These are phyloP conservation scores for Notospermus geniculatus DNA, from an alignment of 1,140 invertebrate species.

Conservation along the genomic window DNA sequence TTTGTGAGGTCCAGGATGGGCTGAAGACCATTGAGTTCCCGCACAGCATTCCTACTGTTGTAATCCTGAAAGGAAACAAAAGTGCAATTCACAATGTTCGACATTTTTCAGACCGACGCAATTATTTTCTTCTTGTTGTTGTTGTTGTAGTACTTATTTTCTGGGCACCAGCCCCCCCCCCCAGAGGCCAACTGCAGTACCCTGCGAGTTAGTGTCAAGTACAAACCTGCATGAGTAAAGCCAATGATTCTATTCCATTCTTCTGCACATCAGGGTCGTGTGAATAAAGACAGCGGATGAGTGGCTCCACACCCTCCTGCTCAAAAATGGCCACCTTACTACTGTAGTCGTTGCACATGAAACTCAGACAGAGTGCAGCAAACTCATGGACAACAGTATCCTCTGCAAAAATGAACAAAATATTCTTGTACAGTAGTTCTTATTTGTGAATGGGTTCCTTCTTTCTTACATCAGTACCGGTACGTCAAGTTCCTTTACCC, in stretches of 20 bases:
- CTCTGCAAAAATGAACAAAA: slow-evolving; percentile 39
- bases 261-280: slow-evolving; percentile 55
- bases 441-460: too few relatives aligned
- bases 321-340: slow-evolving; percentile 49
- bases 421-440: too few relatives aligned
- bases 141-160: too few relatives aligned
- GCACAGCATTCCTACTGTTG: slow-evolving; percentile 43
- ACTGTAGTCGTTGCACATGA: slow-evolving; percentile 50
- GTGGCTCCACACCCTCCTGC: slow-evolving; percentile 43
- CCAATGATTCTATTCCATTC: slow-evolving; percentile 51
- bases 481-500: too few relatives aligned
- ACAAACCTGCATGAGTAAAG: slow-evolving; percentile 48
- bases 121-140: too few relatives aligned
- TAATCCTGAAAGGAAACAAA: slow-evolving; percentile 44
- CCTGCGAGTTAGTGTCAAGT: too few relatives aligned
- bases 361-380: slow-evolving; percentile 47
- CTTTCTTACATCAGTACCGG: too few relatives aligned
- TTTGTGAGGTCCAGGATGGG: slow-evolving; percentile 50
- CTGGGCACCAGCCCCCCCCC: too few relatives aligned
- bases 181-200: too few relatives aligned
- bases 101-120: too few relatives aligned
- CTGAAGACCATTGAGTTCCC: slow-evolving; percentile 47
- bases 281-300: slow-evolving; percentile 46
- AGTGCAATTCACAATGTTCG: background rate
- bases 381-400: slow-evolving; percentile 54